These are phyloP conservation scores for Ranitomeya variabilis DNA, from an alignment of 2,113 vertebrate genomes.

Conservation along the genomic window DNA sequence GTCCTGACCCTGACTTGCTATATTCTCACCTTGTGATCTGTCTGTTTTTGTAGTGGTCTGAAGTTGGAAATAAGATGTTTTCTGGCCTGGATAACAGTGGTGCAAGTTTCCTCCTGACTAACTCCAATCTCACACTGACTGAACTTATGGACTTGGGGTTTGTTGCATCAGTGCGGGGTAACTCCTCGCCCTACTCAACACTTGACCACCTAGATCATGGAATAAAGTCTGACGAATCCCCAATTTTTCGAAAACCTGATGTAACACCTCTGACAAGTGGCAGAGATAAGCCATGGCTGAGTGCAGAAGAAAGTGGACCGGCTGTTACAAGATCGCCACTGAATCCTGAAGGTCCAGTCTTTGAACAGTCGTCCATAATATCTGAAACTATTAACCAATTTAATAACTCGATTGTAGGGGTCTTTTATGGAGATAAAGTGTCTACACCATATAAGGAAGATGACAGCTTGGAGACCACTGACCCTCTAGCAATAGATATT, in stretches of 20 bases:
- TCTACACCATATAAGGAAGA: slow-evolving; percentile 62
- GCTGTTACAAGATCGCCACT: slow-evolving; percentile 61
- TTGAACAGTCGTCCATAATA: slow-evolving; percentile 57
- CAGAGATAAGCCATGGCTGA: not conserved
- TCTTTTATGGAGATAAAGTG: slow-evolving; percentile 49
- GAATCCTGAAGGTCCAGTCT: not conserved
- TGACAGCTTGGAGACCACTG: slow-evolving; percentile 38
- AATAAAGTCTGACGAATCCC: not conserved
- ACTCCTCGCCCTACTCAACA: slow-evolving; percentile 4
- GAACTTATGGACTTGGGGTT: slow-evolving; percentile 65
- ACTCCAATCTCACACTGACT: slow-evolving; percentile 53
- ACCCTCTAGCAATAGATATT: not conserved
- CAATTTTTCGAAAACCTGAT: not conserved
- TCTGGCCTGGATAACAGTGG: slow-evolving; percentile 29
- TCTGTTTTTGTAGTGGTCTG: not conserved
- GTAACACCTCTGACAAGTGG: slow-evolving; percentile 21
- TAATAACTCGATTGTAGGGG: not conserved
- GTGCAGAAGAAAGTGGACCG: slow-evolving; percentile 38
- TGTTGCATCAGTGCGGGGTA: slow-evolving; percentile 40
- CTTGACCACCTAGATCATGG: slow-evolving; percentile 20
- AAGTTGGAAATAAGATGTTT: slow-evolving; percentile 57
- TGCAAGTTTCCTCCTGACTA: slow-evolving; percentile 34
- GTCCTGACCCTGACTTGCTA: too few relatives aligned
- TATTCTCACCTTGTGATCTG: not conserved
- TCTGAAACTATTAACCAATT: slow-evolving; percentile 55